These are phyloP conservation scores for Antigone vipio DNA, from an alignment of 2,113 vertebrate species.

Conservation along the genomic window DNA sequence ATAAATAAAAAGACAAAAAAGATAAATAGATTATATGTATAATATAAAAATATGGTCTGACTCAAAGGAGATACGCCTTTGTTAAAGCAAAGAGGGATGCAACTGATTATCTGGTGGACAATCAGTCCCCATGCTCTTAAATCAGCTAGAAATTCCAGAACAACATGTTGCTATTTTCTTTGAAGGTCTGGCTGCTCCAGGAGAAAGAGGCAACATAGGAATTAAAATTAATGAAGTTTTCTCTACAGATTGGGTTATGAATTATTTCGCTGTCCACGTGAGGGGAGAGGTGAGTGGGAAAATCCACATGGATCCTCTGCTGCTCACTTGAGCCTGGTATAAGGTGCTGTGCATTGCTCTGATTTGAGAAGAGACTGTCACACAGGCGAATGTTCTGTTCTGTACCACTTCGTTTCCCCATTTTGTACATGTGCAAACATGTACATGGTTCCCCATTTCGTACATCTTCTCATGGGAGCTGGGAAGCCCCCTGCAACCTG, in stretches of 20 bases:
- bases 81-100: not conserved
- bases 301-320: not conserved
- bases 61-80: not conserved
- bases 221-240: not conserved
- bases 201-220: not conserved
- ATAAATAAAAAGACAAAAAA: not conserved
- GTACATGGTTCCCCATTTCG: not conserved
- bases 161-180: not conserved
- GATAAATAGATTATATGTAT: not conserved
- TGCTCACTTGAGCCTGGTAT: not conserved
- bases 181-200: not conserved
- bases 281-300: not conserved
- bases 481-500: not conserved
- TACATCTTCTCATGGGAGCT: fast-evolving
- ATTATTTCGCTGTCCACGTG: not conserved
- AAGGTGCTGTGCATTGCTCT: not conserved
- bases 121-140: not conserved
- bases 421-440: not conserved
- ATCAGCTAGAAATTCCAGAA: not conserved
- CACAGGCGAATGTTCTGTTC: fast-evolving
- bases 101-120: not conserved
- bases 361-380: not conserved
- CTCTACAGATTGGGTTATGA: not conserved
- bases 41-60: not conserved
- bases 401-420: not conserved